Base-by-base conservation (phyloP, 2,113 vertebrate genomes). In the Siniperca chuatsi region DNA sequence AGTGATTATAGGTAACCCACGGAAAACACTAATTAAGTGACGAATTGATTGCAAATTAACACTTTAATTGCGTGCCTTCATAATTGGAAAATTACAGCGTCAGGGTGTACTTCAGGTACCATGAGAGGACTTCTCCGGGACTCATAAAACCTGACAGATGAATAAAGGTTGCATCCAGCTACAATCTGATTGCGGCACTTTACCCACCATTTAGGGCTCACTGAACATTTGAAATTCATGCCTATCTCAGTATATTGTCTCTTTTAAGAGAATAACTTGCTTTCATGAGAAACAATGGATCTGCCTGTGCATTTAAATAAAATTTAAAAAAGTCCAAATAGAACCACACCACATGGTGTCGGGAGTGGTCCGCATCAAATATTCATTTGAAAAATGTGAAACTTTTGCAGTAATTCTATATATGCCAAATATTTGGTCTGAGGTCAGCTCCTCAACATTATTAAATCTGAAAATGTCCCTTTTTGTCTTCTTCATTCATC, bases 281-380 rank as follows among this genome's bases (percentile, higher is more conserved):
- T n/a, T 57, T 46, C 25, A 29, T 20, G 3, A 12, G 13, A 57
- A 46, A 66, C 57, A 7, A 66, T 25, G 37, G 12, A 66, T 46
- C 8, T 69, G 8, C 18, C 18, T 6, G 9, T 66, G 23, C 2
- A 50, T 40, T 57, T n/a, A n/a, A 54, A 58, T 54, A 13, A 16
- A 6, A 21, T 40, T 42, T 8, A 10, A 44, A 44, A 44, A 44
- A 9, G 9, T 37, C 21, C 2, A 8, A n/a, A 52, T 50, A 1
- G 61, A 55, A 37, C 6, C 0, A 11, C 16, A 33, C 15, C 68
- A 54, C 18, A n/a, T 44, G 40, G 4, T 64, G n/a, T 42, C 35
- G 79, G 74, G 57, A 79, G 75, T n/a, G 75, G 75, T 69, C 64
- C 8, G 25, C 71, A 74, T 78, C 7, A 55, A 58, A 76, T 20